A percentile compares a stretch with the other conserved stretches of the same genome.
Evolutionary conservation across 2,797 vertebrate species (phyloP).

Genomic region (Sebastes baramenuke): DNA sequence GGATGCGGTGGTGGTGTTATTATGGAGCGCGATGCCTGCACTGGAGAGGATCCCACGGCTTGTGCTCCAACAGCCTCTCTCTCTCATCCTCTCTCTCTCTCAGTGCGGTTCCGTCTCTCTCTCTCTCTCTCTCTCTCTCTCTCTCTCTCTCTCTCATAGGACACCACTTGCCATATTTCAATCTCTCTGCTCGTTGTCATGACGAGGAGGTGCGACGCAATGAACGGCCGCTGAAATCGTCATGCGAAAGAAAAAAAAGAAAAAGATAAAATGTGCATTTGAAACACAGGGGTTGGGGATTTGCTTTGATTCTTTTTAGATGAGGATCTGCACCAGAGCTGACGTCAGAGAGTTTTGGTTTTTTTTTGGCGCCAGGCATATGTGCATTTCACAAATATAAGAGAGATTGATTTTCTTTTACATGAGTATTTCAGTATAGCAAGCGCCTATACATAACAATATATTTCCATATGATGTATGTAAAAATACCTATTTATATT

Average conservation of each 20-base stretch:
- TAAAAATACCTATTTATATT: neutral
- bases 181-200: constrained; percentile 66
- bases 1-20: constrained; percentile 37
- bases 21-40: constrained; percentile 43
- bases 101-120: constrained; percentile 46
- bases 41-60: constrained; percentile 59
- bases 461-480: neutral
- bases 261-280: neutral
- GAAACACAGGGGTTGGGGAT: neutral
- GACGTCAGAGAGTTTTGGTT: constrained; percentile 61
- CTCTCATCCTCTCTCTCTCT: constrained; percentile 28
- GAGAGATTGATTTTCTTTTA: neutral
- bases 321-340: constrained; percentile 64
- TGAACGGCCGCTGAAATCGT: constrained; percentile 19
- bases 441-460: too few relatives aligned
- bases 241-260: constrained; percentile 10
- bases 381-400: neutral
- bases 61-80: neutral
- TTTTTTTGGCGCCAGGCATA: constrained; percentile 12
- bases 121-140: constrained; percentile 42
- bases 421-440: neutral
- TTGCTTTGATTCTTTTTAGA: constrained; percentile 45
- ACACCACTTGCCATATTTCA: constrained; percentile 62
- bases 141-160: constrained; percentile 36
- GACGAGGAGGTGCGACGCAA: constrained; percentile 62